Percentiles rank a stretch among this genome's conserved stretches.
phyloP scores from a whole-genome alignment of 2,113 vertebrate species.

The Tursiops truncatus region DNA sequence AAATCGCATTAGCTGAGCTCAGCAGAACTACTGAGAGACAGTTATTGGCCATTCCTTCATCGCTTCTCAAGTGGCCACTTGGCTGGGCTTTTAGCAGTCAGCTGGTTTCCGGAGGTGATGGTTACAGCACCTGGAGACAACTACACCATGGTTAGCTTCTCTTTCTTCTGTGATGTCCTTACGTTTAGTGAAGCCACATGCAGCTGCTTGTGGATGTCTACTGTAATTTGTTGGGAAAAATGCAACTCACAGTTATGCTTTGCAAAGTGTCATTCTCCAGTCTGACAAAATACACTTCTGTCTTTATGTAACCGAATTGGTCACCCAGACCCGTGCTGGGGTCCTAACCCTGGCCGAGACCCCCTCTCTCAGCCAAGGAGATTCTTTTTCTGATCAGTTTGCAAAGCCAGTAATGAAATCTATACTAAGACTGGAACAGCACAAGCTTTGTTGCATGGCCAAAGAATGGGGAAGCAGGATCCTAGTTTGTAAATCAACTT shows the following conservation, averaged over 20 bases:
- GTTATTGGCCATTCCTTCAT: not conserved
- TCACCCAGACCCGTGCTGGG: not conserved
- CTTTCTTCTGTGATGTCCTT: not conserved
- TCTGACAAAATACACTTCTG: not conserved
- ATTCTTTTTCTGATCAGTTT: not conserved
- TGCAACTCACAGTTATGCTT: not conserved
- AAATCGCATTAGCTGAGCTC: slow-evolving; percentile 67
- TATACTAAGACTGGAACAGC: not conserved
- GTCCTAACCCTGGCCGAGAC: not conserved
- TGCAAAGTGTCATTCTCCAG: slow-evolving; percentile 29
- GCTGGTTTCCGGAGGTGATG: not conserved
- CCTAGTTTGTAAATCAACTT: not conserved
- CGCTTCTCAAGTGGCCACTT: slow-evolving; percentile 1
- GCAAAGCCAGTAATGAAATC: not conserved
- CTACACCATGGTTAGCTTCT: not conserved
- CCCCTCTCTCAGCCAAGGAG: not conserved
- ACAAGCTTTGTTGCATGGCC: not conserved
- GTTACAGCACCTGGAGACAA: not conserved
- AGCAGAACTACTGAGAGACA: slow-evolving; percentile 43
- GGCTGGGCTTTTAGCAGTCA: slow-evolving; percentile 13
- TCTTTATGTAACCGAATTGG: not conserved
- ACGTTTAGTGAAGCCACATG: not conserved
- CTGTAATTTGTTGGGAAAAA: not conserved
- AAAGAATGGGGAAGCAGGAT: not conserved
- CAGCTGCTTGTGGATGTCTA: not conserved